Conservation (phyloP, 2,113 vertebrate genomes). For the Paradisaea rubra region DNA sequence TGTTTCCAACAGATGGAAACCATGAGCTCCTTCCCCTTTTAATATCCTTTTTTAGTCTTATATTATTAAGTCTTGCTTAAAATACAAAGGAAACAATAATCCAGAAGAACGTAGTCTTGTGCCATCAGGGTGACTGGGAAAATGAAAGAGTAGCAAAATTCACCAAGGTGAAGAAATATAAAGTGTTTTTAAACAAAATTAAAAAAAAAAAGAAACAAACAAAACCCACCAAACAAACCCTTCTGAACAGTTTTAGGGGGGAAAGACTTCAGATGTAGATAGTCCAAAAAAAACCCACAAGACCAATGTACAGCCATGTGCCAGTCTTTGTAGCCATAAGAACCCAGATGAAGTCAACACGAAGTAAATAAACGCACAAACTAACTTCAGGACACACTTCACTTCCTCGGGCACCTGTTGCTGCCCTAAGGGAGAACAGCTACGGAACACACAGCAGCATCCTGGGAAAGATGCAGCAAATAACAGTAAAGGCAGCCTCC, state of each 20-base stretch:
- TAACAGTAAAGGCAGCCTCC: neutral
- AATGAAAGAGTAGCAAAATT: neutral
- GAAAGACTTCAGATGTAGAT: neutral
- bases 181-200: neutral
- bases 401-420: neutral
- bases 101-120: neutral
- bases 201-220: neutral
- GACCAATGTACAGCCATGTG: neutral
- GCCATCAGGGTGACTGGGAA: neutral
- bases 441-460: neutral
- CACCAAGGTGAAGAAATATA: neutral
- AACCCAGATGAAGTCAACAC: neutral
- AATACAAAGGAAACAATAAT: neutral
- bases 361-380: neutral
- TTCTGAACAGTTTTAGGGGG: neutral
- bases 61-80: neutral
- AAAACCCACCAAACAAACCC: neutral
- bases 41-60: neutral
- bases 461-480: neutral
- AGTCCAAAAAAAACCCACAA: neutral
- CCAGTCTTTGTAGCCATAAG: neutral
- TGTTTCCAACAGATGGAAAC: neutral
- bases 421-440: neutral
- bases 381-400: neutral
- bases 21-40: neutral